Base-by-base conservation (phyloP, 2,888 invertebrate species). In the Folsomia manolachei region DNA sequence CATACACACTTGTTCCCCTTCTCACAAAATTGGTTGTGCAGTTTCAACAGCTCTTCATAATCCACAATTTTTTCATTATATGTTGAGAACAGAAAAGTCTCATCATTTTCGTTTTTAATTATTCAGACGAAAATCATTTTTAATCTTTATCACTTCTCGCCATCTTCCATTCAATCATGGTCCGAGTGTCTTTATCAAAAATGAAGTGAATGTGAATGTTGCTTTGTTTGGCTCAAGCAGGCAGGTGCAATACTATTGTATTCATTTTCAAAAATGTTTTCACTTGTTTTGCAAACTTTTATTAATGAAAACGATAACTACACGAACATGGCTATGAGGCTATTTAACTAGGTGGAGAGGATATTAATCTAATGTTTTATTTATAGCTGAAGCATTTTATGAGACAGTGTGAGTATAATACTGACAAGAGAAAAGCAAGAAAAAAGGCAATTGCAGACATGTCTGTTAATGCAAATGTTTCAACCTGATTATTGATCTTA, bases 1-100 rank as follows among this genome's bases (percentile, higher is more conserved):
- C 23, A 39, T 27, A 61, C 23, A 7, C 21, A 25, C 24, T 69
- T 69, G 64, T 72, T 69, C 70, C n/a, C n/a, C 72, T 72, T 72
- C 70, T 69, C 65, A 65, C 65, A 72, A 56, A 72, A 24, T 66
- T 66, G 14, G 14, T 39, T 39, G 39, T 39, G 39, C 39, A 39
- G 39, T 39, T 14, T 39, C 39, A 39, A 39, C 39, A n/a, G n/a
- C n/a, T n/a, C n/a, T n/a, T n/a, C n/a, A n/a, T n/a, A n/a, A n/a
- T n/a, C n/a, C n/a, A n/a, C n/a, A n/a, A n/a, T n/a, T 14, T 39
- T 39, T 39, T 39, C 39, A 9, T 14, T 39, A 14, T 14, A 4
- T 14, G 14, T 39, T 39, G 7, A 39, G 39, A 4, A 14, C 4
- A 9, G 14, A 9, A 14, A 39, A 39, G 14, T 39, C 14, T 39